phyloP scores from a whole-genome alignment of 2,797 vertebrate species.

The Dryobates pubescens region DNA sequence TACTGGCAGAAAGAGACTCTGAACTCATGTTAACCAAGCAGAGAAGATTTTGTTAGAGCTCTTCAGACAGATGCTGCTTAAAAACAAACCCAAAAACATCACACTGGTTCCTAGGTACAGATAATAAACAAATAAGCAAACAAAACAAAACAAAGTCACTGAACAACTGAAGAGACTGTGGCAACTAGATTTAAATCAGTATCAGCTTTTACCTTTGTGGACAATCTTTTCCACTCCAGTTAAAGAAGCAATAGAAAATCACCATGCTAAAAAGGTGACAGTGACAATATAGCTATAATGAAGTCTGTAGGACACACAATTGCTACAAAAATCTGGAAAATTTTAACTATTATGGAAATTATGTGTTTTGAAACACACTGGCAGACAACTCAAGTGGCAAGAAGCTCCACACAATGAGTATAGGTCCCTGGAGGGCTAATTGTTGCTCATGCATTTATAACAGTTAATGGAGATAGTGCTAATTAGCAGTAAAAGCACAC shows the following conservation, averaged over 20 bases:
- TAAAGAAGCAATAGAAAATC: not conserved
- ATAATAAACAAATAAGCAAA: not conserved
- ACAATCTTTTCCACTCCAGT: not conserved
- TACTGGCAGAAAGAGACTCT: not conserved
- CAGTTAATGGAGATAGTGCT: not conserved
- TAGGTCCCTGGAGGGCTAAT: not conserved
- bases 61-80: not conserved
- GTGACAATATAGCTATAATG: not conserved
- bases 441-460: not conserved
- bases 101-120: not conserved
- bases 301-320: not conserved
- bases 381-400: not conserved
- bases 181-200: not conserved
- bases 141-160: not conserved
- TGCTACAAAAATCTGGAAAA: not conserved
- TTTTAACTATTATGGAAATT: not conserved
- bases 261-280: not conserved
- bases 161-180: not conserved
- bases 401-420: not conserved
- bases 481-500: not conserved
- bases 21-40: not conserved
- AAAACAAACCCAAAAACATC: not conserved
- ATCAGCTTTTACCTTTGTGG: not conserved
- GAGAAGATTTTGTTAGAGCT: not conserved
- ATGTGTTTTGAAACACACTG: not conserved